Conservation (phyloP, 1,140 invertebrate genomes). For the Ectropis grisescens region DNA sequence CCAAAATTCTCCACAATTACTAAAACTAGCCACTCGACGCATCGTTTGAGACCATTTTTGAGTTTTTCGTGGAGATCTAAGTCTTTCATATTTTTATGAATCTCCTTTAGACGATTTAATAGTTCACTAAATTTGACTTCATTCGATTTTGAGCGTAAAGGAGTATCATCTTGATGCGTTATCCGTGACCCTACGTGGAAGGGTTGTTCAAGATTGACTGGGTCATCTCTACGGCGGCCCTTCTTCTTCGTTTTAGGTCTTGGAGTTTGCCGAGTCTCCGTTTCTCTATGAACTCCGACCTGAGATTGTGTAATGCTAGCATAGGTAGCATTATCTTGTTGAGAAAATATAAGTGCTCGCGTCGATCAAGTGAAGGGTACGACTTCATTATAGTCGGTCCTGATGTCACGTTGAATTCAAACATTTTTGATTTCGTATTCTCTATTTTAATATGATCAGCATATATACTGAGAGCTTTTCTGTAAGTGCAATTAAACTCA, state of each 20-base stretch:
- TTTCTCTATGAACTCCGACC: not conserved
- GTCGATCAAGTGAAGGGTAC: not conserved
- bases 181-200: not conserved
- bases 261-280: no score
- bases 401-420: not conserved
- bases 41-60: slow-evolving; percentile 3
- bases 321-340: not conserved
- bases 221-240: not conserved
- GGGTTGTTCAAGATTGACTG: not conserved
- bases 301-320: not conserved
- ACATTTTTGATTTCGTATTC: not conserved
- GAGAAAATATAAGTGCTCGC: no score
- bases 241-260: no score
- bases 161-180: not conserved
- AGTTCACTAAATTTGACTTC: slow-evolving; percentile 1
- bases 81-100: slow-evolving; percentile 6
- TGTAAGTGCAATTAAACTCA: slow-evolving; percentile 7
- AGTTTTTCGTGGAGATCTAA: slow-evolving; percentile 5
- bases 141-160: not conserved
- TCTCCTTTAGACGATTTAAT: slow-evolving; percentile 6
- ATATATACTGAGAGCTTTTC: slow-evolving; percentile 7
- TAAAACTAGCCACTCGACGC: slow-evolving; percentile 10
- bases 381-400: not conserved
- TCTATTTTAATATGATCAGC: not conserved
- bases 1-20: slow-evolving; percentile 10